Base-by-base conservation (phyloP, 1,140 invertebrate species). In the Leptoteleia sp. region DNA sequence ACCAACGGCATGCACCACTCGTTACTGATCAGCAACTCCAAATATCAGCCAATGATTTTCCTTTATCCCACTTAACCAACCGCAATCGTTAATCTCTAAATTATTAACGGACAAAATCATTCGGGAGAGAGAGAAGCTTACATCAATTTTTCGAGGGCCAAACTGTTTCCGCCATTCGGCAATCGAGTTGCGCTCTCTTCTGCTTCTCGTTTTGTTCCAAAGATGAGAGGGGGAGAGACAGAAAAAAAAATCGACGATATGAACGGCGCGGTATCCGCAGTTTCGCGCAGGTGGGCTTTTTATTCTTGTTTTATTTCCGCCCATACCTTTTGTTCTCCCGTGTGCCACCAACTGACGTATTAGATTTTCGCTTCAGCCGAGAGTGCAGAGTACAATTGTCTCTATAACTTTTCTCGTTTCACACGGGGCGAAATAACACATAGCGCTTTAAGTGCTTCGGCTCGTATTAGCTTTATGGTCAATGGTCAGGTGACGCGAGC, bases 401-500 rank as follows among this genome's bases (percentile, higher is more conserved):
- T 57, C 50, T 43, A 55, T 54, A 73, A 79, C 76, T 70, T 73
- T 73, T 70, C 64, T 70, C 70, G 48, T 65, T 70, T 70, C 48
- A 52, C 42, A 45, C 31, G 50, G 50, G 8, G 64, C 19, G 25
- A 70, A 73, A 73, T 73, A 52, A 45, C 57, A 57, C 47, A 50
- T 48, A 62, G 47, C 40, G 68, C 37, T 73, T 73, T 79, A 73
- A 73, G 64, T 79, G 68, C 57, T 73, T 73, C 61, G n/a, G n/a
- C 11, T 3, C 33, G 47, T 62, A 64, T 68, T 72, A 79, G 47
- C 45, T 70, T 71, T 77, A 67, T 61, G 48, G 38, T 64, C 45
- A 45, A 61, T 40, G 42, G 15, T 67, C 52, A 33, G 38, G 57
- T 11, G 19, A 45, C 27, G 27, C 6, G 27, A 7, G 1, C 27